Percentiles rank a stretch among this genome's conserved stretches.
Evolutionary conservation across 2,113 vertebrate species (phyloP).

Genomic region (Corydoras sp.): DNA sequence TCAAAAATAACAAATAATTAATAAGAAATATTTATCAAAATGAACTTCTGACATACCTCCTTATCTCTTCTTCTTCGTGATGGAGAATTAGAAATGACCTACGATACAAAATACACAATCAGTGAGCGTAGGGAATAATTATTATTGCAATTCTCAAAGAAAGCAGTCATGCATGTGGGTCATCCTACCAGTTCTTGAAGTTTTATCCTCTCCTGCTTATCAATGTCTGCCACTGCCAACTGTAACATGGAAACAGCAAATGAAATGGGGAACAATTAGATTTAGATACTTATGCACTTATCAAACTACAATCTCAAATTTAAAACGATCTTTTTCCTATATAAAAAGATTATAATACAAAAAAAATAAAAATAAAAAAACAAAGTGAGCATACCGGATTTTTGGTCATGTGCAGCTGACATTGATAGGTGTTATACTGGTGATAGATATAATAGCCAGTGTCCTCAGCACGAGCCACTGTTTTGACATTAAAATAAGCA

Average conservation of each 20-base stretch:
- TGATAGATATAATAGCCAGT: conserved; percentile 54
- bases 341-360: not conserved
- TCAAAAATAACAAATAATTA: too few species aligned
- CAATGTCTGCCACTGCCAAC: conserved; percentile 4
- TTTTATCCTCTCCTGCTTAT: not conserved
- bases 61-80: conserved; percentile 21
- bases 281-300: not conserved
- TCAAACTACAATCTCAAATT: not conserved
- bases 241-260: conserved; percentile 4
- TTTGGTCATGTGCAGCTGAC: not conserved
- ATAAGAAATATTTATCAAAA: too few species aligned
- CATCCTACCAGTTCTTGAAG: not conserved
- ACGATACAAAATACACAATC: too few species aligned
- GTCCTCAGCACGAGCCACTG: conserved; percentile 28
- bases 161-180: not conserved
- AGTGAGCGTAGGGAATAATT: too few species aligned
- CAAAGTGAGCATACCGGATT: conserved; percentile 32
- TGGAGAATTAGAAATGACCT: not conserved
- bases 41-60: not conserved
- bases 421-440: conserved; percentile 32
- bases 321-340: too few species aligned
- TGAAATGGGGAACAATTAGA: not conserved
- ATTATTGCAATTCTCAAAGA: too few species aligned
- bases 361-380: conserved; percentile 2
- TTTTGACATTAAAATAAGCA: not conserved